A percentile compares a stretch with the other conserved stretches of the same genome.
phyloP scores from a whole-genome alignment of 2,888 invertebrate genomes.

The Netelia fuscicornis region DNA sequence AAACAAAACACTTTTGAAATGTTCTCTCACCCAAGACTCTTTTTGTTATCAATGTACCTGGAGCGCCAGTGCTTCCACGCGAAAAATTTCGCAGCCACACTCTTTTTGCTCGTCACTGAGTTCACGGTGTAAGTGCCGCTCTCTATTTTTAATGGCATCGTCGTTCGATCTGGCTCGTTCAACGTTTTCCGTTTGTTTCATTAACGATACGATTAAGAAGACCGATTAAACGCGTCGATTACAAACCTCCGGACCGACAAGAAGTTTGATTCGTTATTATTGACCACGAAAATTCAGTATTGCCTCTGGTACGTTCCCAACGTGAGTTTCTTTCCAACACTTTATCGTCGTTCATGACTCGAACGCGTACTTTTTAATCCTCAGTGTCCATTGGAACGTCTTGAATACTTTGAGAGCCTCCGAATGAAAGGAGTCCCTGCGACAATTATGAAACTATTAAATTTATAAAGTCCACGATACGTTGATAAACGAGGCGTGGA shows the following conservation, averaged over 20 bases:
- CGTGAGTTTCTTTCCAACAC: slow-evolving; percentile 1
- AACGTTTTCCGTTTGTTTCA: background rate
- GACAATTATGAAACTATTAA: background rate
- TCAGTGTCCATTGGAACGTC: background rate
- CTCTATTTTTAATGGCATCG: slow-evolving; percentile 83
- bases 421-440: background rate
- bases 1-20: background rate
- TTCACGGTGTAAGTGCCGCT: slow-evolving; percentile 83
- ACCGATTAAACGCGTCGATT: background rate
- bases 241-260: background rate
- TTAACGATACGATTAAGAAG: slow-evolving; percentile 23
- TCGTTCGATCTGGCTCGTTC: slow-evolving; percentile 41
- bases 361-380: background rate
- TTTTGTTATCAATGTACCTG: slow-evolving; percentile 76
- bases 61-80: slow-evolving; percentile 83
- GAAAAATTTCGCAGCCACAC: slow-evolving; percentile 80
- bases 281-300: background rate
- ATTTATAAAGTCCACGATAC: background rate
- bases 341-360: slow-evolving; percentile 29
- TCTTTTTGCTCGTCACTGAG: slow-evolving; percentile 76
- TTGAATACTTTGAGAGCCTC: background rate
- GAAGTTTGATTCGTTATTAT: background rate
- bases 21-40: slow-evolving; percentile 30
- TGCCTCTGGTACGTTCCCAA: slow-evolving; percentile 24
- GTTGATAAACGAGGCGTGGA: background rate